Evolutionary conservation across 2,888 invertebrate species (phyloP).

Genomic region (Apamea monoglypha): DNA sequence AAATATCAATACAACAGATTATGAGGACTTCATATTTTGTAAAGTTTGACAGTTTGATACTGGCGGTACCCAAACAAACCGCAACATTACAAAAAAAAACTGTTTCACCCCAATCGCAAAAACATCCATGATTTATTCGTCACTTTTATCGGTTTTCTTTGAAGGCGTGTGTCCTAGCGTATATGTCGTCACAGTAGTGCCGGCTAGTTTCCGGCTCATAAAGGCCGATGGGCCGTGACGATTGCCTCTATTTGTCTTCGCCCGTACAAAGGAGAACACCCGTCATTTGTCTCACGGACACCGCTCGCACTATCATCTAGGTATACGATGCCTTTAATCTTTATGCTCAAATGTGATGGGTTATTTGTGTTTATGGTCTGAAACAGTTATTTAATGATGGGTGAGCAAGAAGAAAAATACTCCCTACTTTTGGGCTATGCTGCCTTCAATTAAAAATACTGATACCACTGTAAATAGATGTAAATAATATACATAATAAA

Average conservation of each 20-base stretch:
- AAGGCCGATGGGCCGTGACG: constrained; percentile 80
- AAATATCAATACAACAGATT: not conserved
- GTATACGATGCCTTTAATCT: constrained; percentile 1
- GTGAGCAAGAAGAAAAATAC: not conserved
- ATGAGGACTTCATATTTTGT: not conserved
- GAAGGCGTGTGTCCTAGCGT: constrained; percentile 21
- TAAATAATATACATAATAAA: not conserved
- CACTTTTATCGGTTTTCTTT: constrained; percentile 42
- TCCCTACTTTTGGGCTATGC: not conserved
- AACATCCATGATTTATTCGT: constrained; percentile 15
- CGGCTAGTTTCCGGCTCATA: constrained; percentile 80
- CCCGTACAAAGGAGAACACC: constrained; percentile 71
- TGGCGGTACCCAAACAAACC: not conserved
- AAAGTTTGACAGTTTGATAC: not conserved
- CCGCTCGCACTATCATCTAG: constrained; percentile 27
- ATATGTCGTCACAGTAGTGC: constrained; percentile 67
- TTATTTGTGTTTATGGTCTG: not conserved
- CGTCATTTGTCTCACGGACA: constrained; percentile 61
- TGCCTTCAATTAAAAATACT: no score
- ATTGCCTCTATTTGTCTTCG: constrained; percentile 83
- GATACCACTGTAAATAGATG: not conserved
- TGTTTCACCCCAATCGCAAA: constrained; percentile 8
- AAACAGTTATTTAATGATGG: not conserved
- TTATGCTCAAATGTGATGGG: constrained; percentile 20
- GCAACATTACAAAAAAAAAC: not conserved